phyloP scores from a whole-genome alignment of 2,888 invertebrate species.

The Coleophora deauratella region DNA sequence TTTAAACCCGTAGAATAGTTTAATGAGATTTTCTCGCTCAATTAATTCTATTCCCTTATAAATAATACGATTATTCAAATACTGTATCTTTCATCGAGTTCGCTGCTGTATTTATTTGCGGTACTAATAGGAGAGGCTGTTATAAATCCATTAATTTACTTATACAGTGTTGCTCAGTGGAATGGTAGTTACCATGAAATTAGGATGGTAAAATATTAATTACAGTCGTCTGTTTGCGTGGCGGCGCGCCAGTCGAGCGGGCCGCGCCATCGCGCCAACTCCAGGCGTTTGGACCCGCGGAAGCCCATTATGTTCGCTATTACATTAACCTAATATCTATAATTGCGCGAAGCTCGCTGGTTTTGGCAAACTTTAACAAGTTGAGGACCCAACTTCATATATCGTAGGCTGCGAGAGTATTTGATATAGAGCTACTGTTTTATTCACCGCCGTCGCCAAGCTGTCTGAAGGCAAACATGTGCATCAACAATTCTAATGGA shows the following conservation, averaged over 20 bases:
- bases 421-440: no score
- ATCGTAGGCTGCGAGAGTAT: neutral
- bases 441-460: slow-evolving; percentile 35
- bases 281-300: slow-evolving; percentile 4
- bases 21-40: no score
- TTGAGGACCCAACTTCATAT: no score
- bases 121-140: slow-evolving; percentile 5
- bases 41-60: no score
- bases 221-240: slow-evolving; percentile 22
- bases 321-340: neutral
- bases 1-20: no score
- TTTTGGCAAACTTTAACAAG: no score
- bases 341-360: no score
- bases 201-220: slow-evolving; percentile 39
- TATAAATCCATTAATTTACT: slow-evolving; percentile 9
- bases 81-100: slow-evolving; percentile 4
- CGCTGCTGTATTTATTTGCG: slow-evolving; percentile 6
- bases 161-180: slow-evolving; percentile 8
- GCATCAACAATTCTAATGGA: slow-evolving; percentile 23
- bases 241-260: slow-evolving; percentile 32
- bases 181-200: slow-evolving; percentile 22
- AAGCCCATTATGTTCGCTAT: slow-evolving; percentile 3
- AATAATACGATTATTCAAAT: slow-evolving; percentile 5
- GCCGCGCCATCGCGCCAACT: slow-evolving; percentile 2
- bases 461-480: slow-evolving; percentile 55